A percentile compares a stretch with the other conserved stretches of the same genome.
Evolutionary conservation across 2,797 vertebrate genomes (phyloP).

Genomic region (Halcyon badia): DNA sequence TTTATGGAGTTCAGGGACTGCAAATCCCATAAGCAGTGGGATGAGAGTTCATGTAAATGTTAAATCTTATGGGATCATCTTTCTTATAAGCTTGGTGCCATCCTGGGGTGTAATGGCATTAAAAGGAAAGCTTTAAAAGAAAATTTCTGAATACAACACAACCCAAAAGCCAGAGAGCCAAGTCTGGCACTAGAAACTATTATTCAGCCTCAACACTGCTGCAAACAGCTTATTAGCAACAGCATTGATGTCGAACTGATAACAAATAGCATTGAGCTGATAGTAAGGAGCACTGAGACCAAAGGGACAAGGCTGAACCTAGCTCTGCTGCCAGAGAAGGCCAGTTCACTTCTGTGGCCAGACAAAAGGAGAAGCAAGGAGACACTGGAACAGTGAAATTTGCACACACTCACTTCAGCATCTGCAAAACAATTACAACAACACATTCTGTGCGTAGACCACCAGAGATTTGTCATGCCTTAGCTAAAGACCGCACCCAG

Average conservation of each 20-base stretch:
- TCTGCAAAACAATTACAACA: not conserved
- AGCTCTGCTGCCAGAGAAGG: not conserved
- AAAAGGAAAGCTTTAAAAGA: not conserved
- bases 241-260: not conserved
- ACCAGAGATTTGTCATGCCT: not conserved
- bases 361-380: not conserved
- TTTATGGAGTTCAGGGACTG: not conserved
- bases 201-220: not conserved
- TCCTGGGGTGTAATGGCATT: not conserved
- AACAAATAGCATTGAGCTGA: not conserved
- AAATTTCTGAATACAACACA: not conserved
- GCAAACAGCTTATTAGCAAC: not conserved
- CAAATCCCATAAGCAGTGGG: not conserved
- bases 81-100: not conserved
- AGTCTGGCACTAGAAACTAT: not conserved
- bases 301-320: not conserved
- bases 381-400: accelerated
- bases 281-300: not conserved
- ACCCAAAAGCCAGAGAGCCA: not conserved
- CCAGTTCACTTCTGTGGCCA: not conserved
- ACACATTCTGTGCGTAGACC: not conserved
- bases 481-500: not conserved
- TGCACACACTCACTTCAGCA: not conserved
- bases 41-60: not conserved
- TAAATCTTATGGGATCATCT: not conserved